Percentiles rank a stretch among this genome's conserved stretches.
These are phyloP conservation scores for Zele albiditarsus DNA, from an alignment of 2,888 invertebrate species.

Conservation along the genomic window DNA sequence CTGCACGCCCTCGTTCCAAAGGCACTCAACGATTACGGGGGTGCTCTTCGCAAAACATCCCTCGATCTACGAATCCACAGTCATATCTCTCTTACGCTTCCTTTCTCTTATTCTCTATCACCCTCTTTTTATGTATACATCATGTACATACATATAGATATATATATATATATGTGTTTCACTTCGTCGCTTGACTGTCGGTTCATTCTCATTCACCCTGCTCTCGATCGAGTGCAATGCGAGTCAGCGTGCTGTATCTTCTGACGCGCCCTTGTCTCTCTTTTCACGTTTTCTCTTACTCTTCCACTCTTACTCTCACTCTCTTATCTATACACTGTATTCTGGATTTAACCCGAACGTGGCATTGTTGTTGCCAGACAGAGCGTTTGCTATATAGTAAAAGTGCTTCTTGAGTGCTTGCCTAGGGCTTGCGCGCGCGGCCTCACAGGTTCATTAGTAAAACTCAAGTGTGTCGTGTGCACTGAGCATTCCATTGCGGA, in stretches of 20 bases:
- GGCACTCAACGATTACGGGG: constrained; percentile 34
- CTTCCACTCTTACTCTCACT: constrained; percentile 23
- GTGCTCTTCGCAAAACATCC: constrained; percentile 30
- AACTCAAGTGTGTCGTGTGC: constrained; percentile 53
- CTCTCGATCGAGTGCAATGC: constrained; percentile 25
- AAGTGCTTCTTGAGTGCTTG: constrained; percentile 65
- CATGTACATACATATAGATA: not conserved
- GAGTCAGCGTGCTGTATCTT: constrained; percentile 33
- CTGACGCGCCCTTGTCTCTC: constrained; percentile 5
- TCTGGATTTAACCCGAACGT: constrained; percentile 21
- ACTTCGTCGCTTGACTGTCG: not conserved
- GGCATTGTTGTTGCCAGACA: constrained; percentile 58
- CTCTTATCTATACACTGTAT: constrained; percentile 31
- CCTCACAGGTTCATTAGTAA: constrained; percentile 53
- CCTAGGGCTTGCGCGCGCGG: constrained; percentile 34
- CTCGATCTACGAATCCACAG: constrained; percentile 12
- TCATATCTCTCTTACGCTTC: not conserved
- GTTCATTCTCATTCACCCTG: constrained; percentile 1
- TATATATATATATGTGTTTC: constrained; percentile 8
- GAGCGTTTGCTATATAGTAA: constrained; percentile 62
- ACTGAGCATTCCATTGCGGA: constrained; percentile 39
- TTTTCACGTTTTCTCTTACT: constrained; percentile 4
- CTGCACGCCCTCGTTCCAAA: constrained; percentile 27
- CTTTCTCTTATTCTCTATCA: constrained; percentile 3
- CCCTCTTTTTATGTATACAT: not conserved